phyloP scores from a whole-genome alignment of 2,797 vertebrate species.

The Crocodylus rhombifer region DNA sequence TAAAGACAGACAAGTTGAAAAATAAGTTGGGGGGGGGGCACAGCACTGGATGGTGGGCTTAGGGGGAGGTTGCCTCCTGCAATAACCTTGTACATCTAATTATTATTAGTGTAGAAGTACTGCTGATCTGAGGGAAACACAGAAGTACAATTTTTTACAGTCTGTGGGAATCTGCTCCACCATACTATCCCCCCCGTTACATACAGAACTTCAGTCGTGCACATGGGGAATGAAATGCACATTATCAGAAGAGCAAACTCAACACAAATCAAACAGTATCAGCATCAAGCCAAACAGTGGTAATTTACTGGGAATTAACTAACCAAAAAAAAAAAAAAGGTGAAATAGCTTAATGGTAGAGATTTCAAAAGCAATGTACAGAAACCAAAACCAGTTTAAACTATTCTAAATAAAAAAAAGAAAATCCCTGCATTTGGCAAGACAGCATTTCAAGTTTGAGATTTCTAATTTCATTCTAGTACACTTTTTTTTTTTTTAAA shows the following conservation, averaged over 20 bases:
- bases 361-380: not conserved
- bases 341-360: accelerated
- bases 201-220: not conserved
- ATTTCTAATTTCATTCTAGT: not conserved
- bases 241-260: not conserved
- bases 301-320: not conserved
- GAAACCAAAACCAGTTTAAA: not conserved
- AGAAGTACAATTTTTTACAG: not conserved
- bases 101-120: not conserved
- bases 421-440: not conserved
- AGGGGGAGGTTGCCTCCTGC: not conserved
- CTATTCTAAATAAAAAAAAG: not conserved
- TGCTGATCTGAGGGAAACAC: not conserved
- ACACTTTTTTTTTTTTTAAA: not conserved
- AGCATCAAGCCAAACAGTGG: not conserved
- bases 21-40: not conserved
- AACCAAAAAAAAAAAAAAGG: not conserved
- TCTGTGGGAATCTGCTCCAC: not conserved
- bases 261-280: not conserved
- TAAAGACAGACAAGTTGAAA: not conserved
- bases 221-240: not conserved
- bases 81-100: not conserved
- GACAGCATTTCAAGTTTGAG: not conserved
- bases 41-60: too few relatives aligned
- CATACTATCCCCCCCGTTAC: not conserved